A percentile compares a stretch with the other conserved stretches of the same genome.
Conservation (phyloP, 2,797 vertebrate species). For the Vultur gryphus region DNA sequence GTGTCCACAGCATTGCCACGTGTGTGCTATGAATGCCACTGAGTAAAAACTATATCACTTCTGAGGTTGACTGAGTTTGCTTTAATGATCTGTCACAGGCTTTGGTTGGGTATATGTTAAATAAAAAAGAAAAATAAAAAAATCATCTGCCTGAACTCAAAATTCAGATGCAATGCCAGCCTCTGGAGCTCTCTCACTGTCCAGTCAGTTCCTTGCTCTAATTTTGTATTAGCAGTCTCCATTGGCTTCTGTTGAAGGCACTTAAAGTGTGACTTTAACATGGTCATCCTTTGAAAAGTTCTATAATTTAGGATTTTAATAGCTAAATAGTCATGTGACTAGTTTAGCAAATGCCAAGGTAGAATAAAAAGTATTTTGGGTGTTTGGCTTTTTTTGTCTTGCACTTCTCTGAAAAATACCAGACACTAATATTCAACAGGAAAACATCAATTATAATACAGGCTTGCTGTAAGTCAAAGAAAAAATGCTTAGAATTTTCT, state of each 20-base stretch:
- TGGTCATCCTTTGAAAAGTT: neutral
- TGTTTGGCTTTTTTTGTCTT: neutral
- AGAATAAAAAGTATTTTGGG: neutral
- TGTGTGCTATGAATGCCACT: neutral
- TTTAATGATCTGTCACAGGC: neutral
- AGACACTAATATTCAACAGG: neutral
- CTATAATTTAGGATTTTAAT: neutral
- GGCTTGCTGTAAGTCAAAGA: neutral
- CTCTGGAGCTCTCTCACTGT: neutral
- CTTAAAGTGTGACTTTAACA: neutral
- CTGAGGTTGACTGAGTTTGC: neutral
- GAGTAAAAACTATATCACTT: neutral
- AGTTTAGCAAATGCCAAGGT: neutral
- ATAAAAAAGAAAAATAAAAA: neutral
- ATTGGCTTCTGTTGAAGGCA: neutral
- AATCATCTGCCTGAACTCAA: neutral
- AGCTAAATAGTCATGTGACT: neutral
- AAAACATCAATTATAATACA: slow-evolving; percentile 27
- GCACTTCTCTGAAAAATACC: neutral
- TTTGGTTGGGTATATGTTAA: neutral
- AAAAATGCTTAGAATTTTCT: slow-evolving; percentile 25
- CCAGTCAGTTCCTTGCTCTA: neutral
- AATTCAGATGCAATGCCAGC: neutral
- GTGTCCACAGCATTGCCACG: neutral
- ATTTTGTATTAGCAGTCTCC: neutral